These are phyloP conservation scores for Gadus chalcogrammus DNA, from an alignment of 2,113 vertebrate species.

Conservation along the genomic window DNA sequence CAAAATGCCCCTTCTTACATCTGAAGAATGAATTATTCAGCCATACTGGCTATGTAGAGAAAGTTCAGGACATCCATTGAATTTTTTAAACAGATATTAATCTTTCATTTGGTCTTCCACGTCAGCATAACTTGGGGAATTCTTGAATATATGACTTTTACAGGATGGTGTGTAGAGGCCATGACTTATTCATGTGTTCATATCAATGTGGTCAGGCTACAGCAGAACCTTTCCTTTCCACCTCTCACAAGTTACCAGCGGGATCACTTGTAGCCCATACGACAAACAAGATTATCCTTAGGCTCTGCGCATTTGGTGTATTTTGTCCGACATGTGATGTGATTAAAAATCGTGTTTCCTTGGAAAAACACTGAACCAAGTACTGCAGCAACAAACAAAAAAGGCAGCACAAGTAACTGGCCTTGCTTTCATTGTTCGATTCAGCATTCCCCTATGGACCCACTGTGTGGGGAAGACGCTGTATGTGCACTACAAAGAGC, in stretches of 20 bases:
- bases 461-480: background rate
- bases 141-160: slow-evolving; percentile 62
- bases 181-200: slow-evolving; percentile 67
- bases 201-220: slow-evolving; percentile 47
- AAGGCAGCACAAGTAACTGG: no score
- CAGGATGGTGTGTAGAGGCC: slow-evolving; percentile 34
- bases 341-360: no score
- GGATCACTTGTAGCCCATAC: background rate
- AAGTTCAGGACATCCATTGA: slow-evolving; percentile 73
- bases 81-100: slow-evolving; percentile 73
- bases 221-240: slow-evolving; percentile 31
- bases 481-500: no score
- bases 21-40: slow-evolving; percentile 65
- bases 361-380: background rate
- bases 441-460: slow-evolving; percentile 8
- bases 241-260: slow-evolving; percentile 30
- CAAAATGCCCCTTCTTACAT: slow-evolving; percentile 47
- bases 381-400: no score
- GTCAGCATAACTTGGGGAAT: slow-evolving; percentile 64
- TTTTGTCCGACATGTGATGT: background rate
- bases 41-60: slow-evolving; percentile 50
- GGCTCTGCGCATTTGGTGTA: background rate
- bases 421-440: background rate
- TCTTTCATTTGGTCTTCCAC: slow-evolving; percentile 67
- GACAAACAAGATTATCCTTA: slow-evolving; percentile 16